Conservation (phyloP, 2,888 invertebrate species). For the Electrophaes corylata region DNA sequence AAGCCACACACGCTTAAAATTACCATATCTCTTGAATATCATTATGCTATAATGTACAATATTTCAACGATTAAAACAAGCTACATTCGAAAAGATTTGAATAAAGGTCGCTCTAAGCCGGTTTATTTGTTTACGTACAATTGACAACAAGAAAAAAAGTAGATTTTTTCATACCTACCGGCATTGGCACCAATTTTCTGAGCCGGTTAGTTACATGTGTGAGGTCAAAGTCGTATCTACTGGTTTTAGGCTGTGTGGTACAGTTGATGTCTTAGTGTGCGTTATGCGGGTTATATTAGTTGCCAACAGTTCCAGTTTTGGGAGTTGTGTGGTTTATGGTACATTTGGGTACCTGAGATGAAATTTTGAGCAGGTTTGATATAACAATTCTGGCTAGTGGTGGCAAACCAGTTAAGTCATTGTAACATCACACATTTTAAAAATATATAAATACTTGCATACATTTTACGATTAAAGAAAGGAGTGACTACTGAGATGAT, state of each 20-base stretch:
- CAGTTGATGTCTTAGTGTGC: neutral
- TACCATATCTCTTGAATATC: neutral
- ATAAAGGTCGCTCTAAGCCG: constrained; percentile 30
- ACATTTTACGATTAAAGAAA: too few relatives aligned
- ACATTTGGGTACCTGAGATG: neutral
- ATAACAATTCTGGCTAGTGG: too few relatives aligned
- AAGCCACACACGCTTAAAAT: neutral
- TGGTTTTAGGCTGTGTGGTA: constrained; percentile 9
- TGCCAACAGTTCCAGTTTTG: neutral
- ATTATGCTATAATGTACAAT: neutral
- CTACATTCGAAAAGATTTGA: constrained; percentile 5
- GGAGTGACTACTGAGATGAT: too few relatives aligned
- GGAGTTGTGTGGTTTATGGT: neutral
- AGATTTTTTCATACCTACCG: constrained; percentile 34
- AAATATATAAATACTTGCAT: neutral
- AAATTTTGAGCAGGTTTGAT: neutral
- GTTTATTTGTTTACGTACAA: constrained; percentile 35
- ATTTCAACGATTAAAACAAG: constrained; percentile 1
- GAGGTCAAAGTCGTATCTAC: constrained; percentile 54
- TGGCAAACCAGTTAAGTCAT: too few relatives aligned
- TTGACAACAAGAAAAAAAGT: constrained; percentile 23
- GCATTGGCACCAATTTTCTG: constrained; percentile 63
- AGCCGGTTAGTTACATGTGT: constrained; percentile 49
- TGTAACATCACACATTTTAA: neutral
- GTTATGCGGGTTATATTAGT: neutral